Percentiles rank a stretch among this genome's conserved stretches.
Evolutionary conservation across 1,140 invertebrate species (phyloP).

Genomic region (Aporrectodea caliginosa): DNA sequence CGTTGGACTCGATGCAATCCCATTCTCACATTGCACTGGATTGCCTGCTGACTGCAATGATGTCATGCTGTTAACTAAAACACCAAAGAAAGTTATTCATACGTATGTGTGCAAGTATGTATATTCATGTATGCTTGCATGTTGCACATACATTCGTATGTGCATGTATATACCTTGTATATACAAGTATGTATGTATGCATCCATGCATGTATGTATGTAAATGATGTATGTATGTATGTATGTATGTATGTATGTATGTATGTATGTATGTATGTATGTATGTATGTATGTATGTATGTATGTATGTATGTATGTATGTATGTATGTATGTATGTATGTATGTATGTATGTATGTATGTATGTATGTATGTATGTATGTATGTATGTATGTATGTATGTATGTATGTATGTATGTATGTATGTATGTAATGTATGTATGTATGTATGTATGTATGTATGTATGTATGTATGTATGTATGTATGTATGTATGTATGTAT

Average conservation of each 20-base stretch:
- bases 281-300: too few species aligned
- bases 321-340: background rate
- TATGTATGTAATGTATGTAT: background rate
- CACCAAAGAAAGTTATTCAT: background rate
- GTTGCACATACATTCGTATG: too few species aligned
- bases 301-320: background rate
- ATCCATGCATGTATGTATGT: too few species aligned
- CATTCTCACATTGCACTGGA: too few species aligned
- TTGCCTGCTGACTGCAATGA: too few species aligned
- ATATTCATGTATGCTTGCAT: background rate
- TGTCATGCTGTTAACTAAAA: background rate
- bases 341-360: background rate
- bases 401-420: background rate
- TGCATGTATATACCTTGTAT: background rate
- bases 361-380: background rate
- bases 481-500: too few species aligned
- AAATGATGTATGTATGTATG: too few species aligned
- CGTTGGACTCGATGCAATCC: too few species aligned
- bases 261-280: too few species aligned
- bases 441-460: background rate
- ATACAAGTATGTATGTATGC: background rate
- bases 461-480: too few species aligned
- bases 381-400: background rate
- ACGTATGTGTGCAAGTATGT: background rate
- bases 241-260: too few species aligned